Base-by-base conservation (phyloP, 1,140 invertebrate genomes). In the Eriocheir sinensis region DNA sequence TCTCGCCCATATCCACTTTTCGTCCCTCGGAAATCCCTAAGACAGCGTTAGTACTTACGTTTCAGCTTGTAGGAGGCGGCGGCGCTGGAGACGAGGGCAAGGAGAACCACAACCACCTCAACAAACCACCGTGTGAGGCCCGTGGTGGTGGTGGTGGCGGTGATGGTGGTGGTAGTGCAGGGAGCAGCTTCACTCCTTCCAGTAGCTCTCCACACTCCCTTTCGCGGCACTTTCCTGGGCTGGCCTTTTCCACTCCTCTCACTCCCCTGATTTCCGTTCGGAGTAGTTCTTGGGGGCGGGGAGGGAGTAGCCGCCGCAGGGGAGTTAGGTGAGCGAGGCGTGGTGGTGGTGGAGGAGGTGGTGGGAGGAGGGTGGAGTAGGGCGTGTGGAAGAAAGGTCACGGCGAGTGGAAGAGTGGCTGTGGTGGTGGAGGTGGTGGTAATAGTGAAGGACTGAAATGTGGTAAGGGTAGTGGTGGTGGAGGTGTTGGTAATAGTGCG, bases 1-100 rank as follows among this genome's bases (percentile, higher is more conserved):
- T n/a, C n/a, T n/a, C n/a, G n/a, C n/a, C n/a, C n/a, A n/a, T n/a
- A n/a, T n/a, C n/a, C n/a, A n/a, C n/a, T n/a, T n/a, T n/a, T n/a
- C n/a, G n/a, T n/a, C n/a, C n/a, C n/a, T n/a, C n/a, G n/a, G 44
- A 48, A 48, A 8, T 15, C 44, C 15, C 4, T 48, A 8, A 48
- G 44, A 15, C 44, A 15, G 44, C 15, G 44, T 48, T 48, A 48
- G 15, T 21, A 72, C 60, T 72, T 72, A 72, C 60, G 60, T 72
- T 72, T 72, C n/a, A 72, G 21, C 60, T 72, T 72, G 60, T 72
- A 72, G 60, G 60, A 72, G 60, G 60, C 60, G 60, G 60, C 60
- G 60, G 60, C 60, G 60, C 21, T 72, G 60, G 60, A 72, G 60
- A 72, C 60, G 27, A 72, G 60, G 60, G 60, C 60, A 4, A 72